phyloP scores from a whole-genome alignment of 2,888 invertebrate genomes.

The Drosophila paucipuncta region DNA sequence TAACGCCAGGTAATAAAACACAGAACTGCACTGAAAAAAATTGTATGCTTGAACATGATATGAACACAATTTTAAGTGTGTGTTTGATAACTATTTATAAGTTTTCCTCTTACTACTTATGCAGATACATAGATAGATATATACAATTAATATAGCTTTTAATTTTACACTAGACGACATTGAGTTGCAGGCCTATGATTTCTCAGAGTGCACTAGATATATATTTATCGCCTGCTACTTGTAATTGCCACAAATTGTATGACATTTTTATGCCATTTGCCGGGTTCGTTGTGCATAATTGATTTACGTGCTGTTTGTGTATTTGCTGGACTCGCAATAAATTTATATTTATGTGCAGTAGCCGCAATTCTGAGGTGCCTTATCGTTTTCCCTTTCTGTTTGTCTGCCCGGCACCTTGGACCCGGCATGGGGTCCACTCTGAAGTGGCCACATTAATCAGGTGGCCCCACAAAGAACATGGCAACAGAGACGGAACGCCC shows the following conservation, averaged over 20 bases:
- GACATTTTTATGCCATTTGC: constrained; percentile 78
- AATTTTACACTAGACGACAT: neutral
- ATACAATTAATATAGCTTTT: neutral
- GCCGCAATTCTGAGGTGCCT: constrained; percentile 56
- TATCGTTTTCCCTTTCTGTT: constrained; percentile 78
- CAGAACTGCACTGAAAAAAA: constrained; percentile 38
- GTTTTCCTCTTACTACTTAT: neutral
- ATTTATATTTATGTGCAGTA: constrained; percentile 55
- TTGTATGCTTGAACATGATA: neutral
- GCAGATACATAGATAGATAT: neutral
- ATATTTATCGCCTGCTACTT: constrained; percentile 77
- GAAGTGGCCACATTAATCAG: constrained; percentile 75
- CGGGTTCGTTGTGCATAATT: constrained; percentile 67
- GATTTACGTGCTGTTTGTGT: constrained; percentile 75
- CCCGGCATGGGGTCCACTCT: constrained; percentile 14
- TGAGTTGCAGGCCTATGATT: neutral
- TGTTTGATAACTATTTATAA: too few relatives aligned
- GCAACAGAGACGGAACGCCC: constrained; percentile 50
- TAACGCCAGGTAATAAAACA: constrained; percentile 54
- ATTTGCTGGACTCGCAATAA: constrained; percentile 63
- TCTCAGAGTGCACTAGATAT: constrained; percentile 39
- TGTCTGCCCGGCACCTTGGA: constrained; percentile 10
- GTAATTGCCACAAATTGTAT: constrained; percentile 82
- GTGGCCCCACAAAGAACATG: constrained; percentile 19
- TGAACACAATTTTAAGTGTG: neutral